Percentiles rank a stretch among this genome's conserved stretches.
Conservation (phyloP, 2,888 invertebrate genomes). For the Drosophila longiperda region DNA sequence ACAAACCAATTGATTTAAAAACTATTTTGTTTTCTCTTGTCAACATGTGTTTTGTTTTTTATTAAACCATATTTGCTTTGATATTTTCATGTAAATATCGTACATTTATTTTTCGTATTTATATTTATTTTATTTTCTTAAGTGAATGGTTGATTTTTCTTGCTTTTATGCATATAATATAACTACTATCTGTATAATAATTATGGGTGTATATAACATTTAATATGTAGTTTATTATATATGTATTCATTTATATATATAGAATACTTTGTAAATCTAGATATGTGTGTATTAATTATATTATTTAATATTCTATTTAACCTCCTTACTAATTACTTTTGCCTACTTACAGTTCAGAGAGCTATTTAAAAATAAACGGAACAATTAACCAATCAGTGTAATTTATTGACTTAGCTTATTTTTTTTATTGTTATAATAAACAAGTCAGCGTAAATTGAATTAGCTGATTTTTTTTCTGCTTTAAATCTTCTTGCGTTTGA, state of each 20-base stretch:
- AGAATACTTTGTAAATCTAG: slow-evolving; percentile 31
- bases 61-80: slow-evolving; percentile 40
- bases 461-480: slow-evolving; percentile 1
- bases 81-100: slow-evolving; percentile 38
- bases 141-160: slow-evolving; percentile 16
- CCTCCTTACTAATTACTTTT: slow-evolving; percentile 25
- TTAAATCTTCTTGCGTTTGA: background rate
- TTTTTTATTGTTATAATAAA: slow-evolving; percentile 4
- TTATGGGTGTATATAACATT: slow-evolving; percentile 42
- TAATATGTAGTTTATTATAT: slow-evolving; percentile 29
- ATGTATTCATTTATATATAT: slow-evolving; percentile 28
- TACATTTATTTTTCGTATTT: slow-evolving; percentile 25
- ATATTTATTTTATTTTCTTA: slow-evolving; percentile 17
- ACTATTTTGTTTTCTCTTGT: slow-evolving; percentile 22
- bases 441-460: slow-evolving; percentile 7
- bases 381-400: slow-evolving; percentile 54
- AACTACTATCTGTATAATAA: slow-evolving; percentile 35
- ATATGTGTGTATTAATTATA: slow-evolving; percentile 14
- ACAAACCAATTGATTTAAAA: background rate
- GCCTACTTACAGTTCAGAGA: slow-evolving; percentile 33
- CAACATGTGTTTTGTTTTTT: slow-evolving; percentile 39
- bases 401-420: slow-evolving; percentile 33
- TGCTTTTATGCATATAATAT: slow-evolving; percentile 26
- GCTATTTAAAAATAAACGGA: slow-evolving; percentile 43
- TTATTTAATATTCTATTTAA: slow-evolving; percentile 20